Evolutionary conservation across 2,888 invertebrate species (phyloP).

Genomic region (Pseudanteris insignis): DNA sequence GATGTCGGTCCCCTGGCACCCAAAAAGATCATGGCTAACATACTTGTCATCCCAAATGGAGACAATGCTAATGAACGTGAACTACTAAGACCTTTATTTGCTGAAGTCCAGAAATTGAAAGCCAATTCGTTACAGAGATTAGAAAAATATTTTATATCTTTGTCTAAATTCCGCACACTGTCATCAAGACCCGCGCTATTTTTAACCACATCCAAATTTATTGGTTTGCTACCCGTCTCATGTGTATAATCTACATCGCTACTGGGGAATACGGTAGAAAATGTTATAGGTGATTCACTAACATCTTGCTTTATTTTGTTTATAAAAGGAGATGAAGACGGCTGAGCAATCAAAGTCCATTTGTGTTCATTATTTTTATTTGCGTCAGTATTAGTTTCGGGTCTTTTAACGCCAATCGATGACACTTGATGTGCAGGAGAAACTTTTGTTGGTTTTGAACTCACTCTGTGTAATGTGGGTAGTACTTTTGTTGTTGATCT

Average conservation of each 20-base stretch:
- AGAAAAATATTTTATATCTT: slow-evolving; percentile 80
- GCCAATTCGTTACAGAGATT: slow-evolving; percentile 86
- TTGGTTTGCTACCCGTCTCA: slow-evolving; percentile 55
- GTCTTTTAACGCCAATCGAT: slow-evolving; percentile 32
- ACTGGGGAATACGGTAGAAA: slow-evolving; percentile 31
- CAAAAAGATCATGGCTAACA: slow-evolving; percentile 89
- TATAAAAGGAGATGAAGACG: slow-evolving; percentile 9
- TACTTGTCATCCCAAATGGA: slow-evolving; percentile 85
- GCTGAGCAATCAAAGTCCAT: slow-evolving; percentile 52
- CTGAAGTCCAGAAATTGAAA: slow-evolving; percentile 83
- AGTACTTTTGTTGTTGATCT: slow-evolving; percentile 30
- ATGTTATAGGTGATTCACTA: slow-evolving; percentile 22
- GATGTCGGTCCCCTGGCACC: slow-evolving; percentile 88
- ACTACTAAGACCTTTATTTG: slow-evolving; percentile 74
- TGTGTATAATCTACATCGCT: slow-evolving; percentile 44
- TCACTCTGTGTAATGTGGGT: slow-evolving; percentile 2
- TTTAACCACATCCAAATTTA: slow-evolving; percentile 69
- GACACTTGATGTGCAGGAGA: slow-evolving; percentile 13
- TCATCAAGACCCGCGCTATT: slow-evolving; percentile 75
- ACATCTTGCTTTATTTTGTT: slow-evolving; percentile 27
- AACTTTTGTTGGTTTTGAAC: slow-evolving; percentile 25
- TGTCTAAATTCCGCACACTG: slow-evolving; percentile 76
- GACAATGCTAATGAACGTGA: slow-evolving; percentile 82
- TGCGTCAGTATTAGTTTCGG: slow-evolving; percentile 17
- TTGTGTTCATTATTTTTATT: slow-evolving; percentile 40